These are phyloP conservation scores for Lycodopsis pacificus DNA, from an alignment of 2,797 vertebrate species.

Conservation along the genomic window DNA sequence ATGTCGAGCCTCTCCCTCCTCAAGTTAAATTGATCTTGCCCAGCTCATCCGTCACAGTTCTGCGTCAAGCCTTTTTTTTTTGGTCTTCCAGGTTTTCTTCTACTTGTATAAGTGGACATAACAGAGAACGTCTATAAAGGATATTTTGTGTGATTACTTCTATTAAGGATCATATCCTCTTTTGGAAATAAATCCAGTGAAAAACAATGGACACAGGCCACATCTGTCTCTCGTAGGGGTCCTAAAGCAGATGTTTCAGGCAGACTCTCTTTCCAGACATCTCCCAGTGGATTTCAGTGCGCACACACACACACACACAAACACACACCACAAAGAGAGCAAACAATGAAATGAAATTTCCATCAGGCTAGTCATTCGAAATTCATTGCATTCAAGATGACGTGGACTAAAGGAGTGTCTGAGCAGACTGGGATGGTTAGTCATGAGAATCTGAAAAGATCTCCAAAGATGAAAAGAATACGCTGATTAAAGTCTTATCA, in stretches of 20 bases:
- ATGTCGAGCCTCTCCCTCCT: background rate
- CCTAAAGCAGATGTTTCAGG: slow-evolving; percentile 31
- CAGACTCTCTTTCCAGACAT: slow-evolving; percentile 4
- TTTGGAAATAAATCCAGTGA: slow-evolving; percentile 21
- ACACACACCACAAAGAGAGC: slow-evolving; percentile 9
- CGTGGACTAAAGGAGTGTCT: background rate
- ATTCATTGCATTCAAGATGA: slow-evolving; percentile 24
- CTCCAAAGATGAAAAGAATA: background rate
- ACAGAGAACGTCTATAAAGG: background rate
- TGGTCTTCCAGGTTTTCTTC: background rate
- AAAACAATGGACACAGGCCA: slow-evolving; percentile 24
- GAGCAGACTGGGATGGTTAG: background rate
- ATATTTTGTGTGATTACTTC: background rate
- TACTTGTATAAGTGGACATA: background rate
- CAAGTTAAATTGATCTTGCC: background rate
- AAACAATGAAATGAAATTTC: slow-evolving; percentile 35
- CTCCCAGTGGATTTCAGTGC: slow-evolving; percentile 37
- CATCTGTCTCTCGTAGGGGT: slow-evolving; percentile 37
- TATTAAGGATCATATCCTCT: slow-evolving; percentile 8
- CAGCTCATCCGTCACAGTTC: background rate
- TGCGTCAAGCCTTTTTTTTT: background rate
- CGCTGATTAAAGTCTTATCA: background rate
- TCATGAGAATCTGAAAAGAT: background rate
- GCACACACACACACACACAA: slow-evolving; percentile 9
- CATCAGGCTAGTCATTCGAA: slow-evolving; percentile 24